A percentile compares a stretch with the other conserved stretches of the same genome.
Evolutionary conservation across 2,113 vertebrate species (phyloP).

Genomic region (Seriola dumerili): DNA sequence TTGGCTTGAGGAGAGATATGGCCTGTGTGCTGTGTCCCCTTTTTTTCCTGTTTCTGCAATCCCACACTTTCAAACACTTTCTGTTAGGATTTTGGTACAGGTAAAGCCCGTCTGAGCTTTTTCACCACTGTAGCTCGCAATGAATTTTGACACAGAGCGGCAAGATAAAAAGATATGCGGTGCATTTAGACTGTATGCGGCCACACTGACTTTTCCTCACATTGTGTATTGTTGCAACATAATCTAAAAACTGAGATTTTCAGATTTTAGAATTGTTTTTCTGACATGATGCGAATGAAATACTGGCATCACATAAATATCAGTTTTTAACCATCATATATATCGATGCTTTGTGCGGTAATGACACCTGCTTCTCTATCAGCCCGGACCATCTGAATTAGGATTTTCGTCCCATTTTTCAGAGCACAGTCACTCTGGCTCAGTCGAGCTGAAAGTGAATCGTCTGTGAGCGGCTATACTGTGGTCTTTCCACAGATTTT

Average conservation of each 20-base stretch:
- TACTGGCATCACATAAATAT: constrained; percentile 8
- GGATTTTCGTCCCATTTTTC: constrained; percentile 4
- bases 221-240: constrained; percentile 17
- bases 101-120: constrained; percentile 36
- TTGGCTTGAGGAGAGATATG: constrained; percentile 68
- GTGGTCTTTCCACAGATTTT: constrained; percentile 50
- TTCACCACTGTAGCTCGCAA: constrained; percentile 31
- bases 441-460: constrained; percentile 24
- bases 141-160: constrained; percentile 33
- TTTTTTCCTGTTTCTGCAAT: constrained; percentile 60
- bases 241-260: constrained; percentile 28
- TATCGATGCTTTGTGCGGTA: not conserved
- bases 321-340: not conserved
- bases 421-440: constrained; percentile 6
- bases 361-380: constrained; percentile 8
- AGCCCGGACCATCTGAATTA: constrained; percentile 19
- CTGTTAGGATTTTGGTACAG: constrained; percentile 56
- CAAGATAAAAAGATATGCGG: constrained; percentile 21
- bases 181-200: constrained; percentile 19
- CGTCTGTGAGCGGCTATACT: constrained; percentile 32
- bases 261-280: not conserved
- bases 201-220: not conserved
- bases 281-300: not conserved
- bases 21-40: constrained; percentile 27
- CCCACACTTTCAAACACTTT: constrained; percentile 60